Evolutionary conservation across 2,113 vertebrate species (phyloP).

Genomic region (Anthoscopus minutus): DNA sequence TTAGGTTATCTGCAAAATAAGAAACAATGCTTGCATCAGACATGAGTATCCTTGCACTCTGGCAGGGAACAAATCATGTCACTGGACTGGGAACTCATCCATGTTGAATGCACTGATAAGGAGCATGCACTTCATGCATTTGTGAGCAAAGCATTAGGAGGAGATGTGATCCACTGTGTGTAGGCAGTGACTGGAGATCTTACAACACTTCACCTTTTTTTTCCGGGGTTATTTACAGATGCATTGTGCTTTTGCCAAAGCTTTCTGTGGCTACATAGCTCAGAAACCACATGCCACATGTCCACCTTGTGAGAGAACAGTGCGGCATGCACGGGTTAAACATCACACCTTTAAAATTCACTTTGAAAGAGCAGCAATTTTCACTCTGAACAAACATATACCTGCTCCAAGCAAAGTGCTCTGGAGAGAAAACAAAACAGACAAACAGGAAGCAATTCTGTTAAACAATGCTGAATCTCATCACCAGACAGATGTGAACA

Average conservation of each 20-base stretch:
- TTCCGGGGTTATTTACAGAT: neutral
- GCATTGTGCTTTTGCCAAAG: neutral
- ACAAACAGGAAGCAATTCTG: slow-evolving; percentile 31
- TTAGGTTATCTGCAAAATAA: neutral
- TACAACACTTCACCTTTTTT: neutral
- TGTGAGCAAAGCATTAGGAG: slow-evolving; percentile 20
- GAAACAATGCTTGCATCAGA: neutral
- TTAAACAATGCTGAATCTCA: slow-evolving; percentile 12
- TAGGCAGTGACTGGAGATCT: neutral
- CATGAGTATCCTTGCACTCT: neutral
- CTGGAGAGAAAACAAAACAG: slow-evolving; percentile 38
- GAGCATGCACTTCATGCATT: slow-evolving; percentile 51
- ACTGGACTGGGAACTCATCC: neutral
- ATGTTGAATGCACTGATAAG: neutral
- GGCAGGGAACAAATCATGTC: neutral
- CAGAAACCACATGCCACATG: neutral
- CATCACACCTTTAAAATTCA: slow-evolving; percentile 49
- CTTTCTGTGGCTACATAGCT: neutral
- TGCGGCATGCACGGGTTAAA: neutral
- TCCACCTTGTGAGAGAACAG: neutral
- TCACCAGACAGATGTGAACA: neutral
- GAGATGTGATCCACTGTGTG: neutral
- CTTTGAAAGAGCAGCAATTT: slow-evolving; percentile 51
- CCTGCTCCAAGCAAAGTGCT: slow-evolving; percentile 61
- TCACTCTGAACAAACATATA: slow-evolving; percentile 51